Base-by-base conservation (phyloP, 2,888 invertebrate genomes). In the Eretmocerus hayati region DNA sequence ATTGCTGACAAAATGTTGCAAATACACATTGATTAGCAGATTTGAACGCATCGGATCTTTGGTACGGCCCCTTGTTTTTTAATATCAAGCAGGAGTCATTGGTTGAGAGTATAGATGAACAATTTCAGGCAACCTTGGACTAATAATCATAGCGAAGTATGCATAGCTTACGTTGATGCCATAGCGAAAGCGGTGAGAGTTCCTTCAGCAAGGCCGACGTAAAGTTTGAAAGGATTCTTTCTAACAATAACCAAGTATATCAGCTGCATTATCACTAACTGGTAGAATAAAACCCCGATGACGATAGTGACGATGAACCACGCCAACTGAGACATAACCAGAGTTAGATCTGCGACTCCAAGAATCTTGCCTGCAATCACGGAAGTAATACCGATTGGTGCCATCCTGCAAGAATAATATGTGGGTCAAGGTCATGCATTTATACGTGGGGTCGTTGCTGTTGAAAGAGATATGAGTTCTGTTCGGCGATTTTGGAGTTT, bases 181-280 rank as follows among this genome's bases (percentile, higher is more conserved):
- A 90, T 91, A 58, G 90, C 90, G 67, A 89, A 86, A 37, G 90
- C 91, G 43, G 90, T 91, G 52, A 91, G 78, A 72, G 87, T 84
- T 42, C 90, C 87, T 64, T 89, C 86, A 41, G 87, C 81, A 56
- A 90, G 77, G 49, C 86, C 84, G 74, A 82, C 81, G 74, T 91
- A 90, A 75, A 88, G 91, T 69, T 83, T 84, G 76, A 84, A 90
- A 5, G 92, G 91, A 71, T 92, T 92, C 72, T 84, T 83, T 61
- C 84, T 77, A 48, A 89, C 77, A 67, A 91, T 78, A 51, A 85
- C 63, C 72, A 89, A 84, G 74, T 90, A 92, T 64, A 92, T 81
- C 42, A 86, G 71, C 71, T 91, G 91, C 80, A 91, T 83, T 62
- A 91, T 80, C 46, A 90, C 74, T 54, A 90, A 76, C 68, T 90